Evolutionary conservation across 2,888 invertebrate genomes (phyloP).

Genomic region (Brenthis hecate): DNA sequence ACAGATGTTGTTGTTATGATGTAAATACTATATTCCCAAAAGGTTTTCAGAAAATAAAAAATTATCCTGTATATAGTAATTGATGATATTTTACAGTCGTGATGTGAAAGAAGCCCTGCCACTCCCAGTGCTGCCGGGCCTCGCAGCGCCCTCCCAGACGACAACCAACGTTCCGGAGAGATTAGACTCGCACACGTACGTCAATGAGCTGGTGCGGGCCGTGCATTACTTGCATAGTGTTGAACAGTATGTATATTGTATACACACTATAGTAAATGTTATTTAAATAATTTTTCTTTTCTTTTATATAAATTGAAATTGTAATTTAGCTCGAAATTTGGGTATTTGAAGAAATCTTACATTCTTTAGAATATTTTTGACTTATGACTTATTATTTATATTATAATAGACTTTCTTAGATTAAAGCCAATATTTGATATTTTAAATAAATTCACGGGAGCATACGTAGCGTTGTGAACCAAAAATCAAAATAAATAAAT

Average conservation of each 20-base stretch:
- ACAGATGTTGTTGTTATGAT: too few species aligned
- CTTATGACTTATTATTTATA: neutral
- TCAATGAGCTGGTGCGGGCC: constrained; percentile 65
- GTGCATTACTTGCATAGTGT: constrained; percentile 68
- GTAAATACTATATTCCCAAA: too few species aligned
- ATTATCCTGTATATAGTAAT: too few species aligned
- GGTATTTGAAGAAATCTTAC: too few species aligned
- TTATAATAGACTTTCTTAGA: neutral
- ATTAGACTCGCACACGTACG: constrained; percentile 67
- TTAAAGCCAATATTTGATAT: too few species aligned
- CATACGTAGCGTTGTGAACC: too few species aligned
- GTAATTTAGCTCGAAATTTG: too few species aligned
- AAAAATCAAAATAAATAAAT: too few species aligned
- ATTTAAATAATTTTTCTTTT: neutral
- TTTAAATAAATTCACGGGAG: too few species aligned
- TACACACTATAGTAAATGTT: neutral
- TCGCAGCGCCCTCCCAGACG: constrained; percentile 23
- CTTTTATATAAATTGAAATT: neutral
- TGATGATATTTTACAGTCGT: constrained; percentile 42
- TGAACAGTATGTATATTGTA: constrained; percentile 62
- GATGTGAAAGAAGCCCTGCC: constrained; percentile 53
- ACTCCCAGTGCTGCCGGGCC: constrained; percentile 52
- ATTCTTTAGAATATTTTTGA: too few species aligned
- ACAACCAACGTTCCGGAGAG: constrained; percentile 42
- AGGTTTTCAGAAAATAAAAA: too few species aligned